phyloP scores from a whole-genome alignment of 2,888 invertebrate genomes.

The Dolichopus griseipennis region DNA sequence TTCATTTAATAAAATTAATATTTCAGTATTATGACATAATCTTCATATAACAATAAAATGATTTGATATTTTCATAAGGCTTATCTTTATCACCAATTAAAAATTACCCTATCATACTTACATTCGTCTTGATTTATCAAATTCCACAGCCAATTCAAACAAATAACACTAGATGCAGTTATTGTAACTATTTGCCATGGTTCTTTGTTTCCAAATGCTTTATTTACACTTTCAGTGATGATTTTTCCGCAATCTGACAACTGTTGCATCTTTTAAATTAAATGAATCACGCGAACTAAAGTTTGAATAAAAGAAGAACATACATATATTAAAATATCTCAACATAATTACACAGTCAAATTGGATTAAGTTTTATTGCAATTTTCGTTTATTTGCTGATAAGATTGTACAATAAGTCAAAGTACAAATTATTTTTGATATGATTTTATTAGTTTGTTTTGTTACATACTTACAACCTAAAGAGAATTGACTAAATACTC shows the following conservation, averaged over 20 bases:
- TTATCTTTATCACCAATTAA: conserved; percentile 13
- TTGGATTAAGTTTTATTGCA: too few relatives aligned
- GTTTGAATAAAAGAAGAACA: too few relatives aligned
- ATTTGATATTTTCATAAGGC: conserved; percentile 12
- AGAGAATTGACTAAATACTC: too few relatives aligned
- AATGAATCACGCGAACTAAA: too few relatives aligned
- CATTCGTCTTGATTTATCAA: conserved; percentile 62
- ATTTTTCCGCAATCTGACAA: conserved; percentile 31
- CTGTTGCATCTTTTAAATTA: neutral
- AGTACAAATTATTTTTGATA: too few relatives aligned
- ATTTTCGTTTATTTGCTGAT: too few relatives aligned
- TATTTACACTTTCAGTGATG: conserved; percentile 47
- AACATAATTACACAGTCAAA: too few relatives aligned
- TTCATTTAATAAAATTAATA: neutral
- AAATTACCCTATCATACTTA: conserved; percentile 40
- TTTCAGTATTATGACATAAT: neutral
- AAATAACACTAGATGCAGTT: conserved; percentile 63
- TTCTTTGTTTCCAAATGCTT: conserved; percentile 57
- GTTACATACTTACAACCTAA: too few relatives aligned
- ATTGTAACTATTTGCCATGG: conserved; percentile 76
- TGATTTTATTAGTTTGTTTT: too few relatives aligned
- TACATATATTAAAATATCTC: too few relatives aligned
- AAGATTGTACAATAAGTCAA: too few relatives aligned
- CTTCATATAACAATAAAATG: neutral
- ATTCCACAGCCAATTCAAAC: conserved; percentile 64